Evolutionary conservation across 2,113 vertebrate genomes (phyloP).

Genomic region (Nesogale talazaci): DNA sequence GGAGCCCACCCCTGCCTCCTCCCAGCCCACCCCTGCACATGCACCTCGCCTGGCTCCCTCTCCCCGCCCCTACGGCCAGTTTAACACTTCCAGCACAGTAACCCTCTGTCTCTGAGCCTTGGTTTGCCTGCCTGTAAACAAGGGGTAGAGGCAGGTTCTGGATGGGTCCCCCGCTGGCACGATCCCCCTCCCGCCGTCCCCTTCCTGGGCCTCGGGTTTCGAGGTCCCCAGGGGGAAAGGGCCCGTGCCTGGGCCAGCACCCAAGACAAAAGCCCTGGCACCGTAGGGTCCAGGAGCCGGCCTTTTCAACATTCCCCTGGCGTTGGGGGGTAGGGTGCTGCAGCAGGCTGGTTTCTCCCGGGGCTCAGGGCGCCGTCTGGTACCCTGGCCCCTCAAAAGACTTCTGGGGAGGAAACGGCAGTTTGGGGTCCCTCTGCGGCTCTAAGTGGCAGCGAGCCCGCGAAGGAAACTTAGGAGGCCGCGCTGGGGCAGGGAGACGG

Average conservation of each 20-base stretch:
- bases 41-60: not conserved
- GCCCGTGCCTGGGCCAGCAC: not conserved
- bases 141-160: not conserved
- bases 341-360: not conserved
- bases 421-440: not conserved
- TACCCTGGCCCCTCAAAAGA: not conserved
- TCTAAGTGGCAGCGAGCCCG: not conserved
- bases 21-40: not conserved
- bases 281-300: too few relatives aligned
- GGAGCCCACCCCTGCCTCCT: not conserved
- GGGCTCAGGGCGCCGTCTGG: not conserved
- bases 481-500: not conserved
- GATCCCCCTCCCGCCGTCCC: not conserved
- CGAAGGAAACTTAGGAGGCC: not conserved
- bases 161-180: too few relatives aligned
- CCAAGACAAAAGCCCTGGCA: not conserved
- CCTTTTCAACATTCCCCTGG: not conserved
- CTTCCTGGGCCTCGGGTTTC: not conserved
- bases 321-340: too few relatives aligned
- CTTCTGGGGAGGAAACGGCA: not conserved
- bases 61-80: not conserved
- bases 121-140: not conserved
- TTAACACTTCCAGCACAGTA: not conserved
- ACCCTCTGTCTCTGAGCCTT: not conserved
- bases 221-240: not conserved